Conservation (phyloP, 2,113 vertebrate genomes). For the Aramus guarauna region DNA sequence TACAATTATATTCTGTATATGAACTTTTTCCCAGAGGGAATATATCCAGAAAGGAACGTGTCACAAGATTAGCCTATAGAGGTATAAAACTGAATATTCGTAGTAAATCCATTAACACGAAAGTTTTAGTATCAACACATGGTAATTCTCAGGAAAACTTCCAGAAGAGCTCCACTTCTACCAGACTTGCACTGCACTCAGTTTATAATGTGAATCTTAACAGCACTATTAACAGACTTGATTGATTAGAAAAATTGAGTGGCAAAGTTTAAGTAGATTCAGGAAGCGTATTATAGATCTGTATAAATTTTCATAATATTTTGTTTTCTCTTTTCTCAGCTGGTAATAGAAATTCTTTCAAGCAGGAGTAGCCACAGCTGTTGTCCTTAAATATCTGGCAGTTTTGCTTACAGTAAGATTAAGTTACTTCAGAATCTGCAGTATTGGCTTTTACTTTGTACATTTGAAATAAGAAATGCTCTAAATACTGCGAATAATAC, state of each 20-base stretch:
- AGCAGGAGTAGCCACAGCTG: constrained; percentile 14
- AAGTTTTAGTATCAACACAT: neutral
- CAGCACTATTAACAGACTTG: neutral
- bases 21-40: neutral
- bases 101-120: neutral
- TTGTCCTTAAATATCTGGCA: constrained; percentile 23
- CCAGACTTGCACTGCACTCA: neutral
- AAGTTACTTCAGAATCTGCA: constrained; percentile 9
- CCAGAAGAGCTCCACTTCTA: neutral
- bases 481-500: constrained; percentile 1
- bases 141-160: neutral
- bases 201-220: neutral
- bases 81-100: neutral
- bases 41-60: neutral
- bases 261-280: constrained; percentile 18
- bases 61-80: neutral
- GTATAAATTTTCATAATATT: constrained; percentile 25
- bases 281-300: neutral
- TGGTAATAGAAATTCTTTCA: neutral
- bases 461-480: constrained; percentile 1
- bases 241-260: constrained; percentile 29
- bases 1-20: neutral
- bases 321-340: constrained; percentile 11
- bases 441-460: neutral
- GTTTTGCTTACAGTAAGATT: constrained; percentile 21